Evolutionary conservation across 2,888 invertebrate species (phyloP), one percentile per base, ranked within the genome.

Genomic region (Hylaea fasciaria): DNA sequence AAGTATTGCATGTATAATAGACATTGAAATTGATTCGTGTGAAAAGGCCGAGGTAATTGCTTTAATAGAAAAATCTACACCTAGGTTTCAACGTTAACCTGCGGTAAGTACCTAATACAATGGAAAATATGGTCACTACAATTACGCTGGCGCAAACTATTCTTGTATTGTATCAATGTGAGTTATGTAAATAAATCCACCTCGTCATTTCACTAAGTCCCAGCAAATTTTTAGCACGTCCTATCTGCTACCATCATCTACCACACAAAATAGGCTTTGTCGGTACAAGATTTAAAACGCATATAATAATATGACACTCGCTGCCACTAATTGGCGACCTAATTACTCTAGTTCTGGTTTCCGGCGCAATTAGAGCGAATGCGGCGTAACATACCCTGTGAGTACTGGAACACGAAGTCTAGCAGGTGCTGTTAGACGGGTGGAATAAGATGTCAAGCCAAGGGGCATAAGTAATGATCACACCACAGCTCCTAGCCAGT

Each of bases 281-380:
- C 37, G 10, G 37, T 10, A 57, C 61, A 65, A 62, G 65, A 71
- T 64, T 72, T 68, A 64, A 65, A 73, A 68, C 71, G 68, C 72
- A 72, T 64, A 65, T 61, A 70, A 28, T 7, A 28, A 3, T 32
- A 22, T 22, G 22, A 71, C 68, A 72, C 72, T 66, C 58, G 66
- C 65, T 64, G 64, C 73, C 70, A 66, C 71, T 75, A 80, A 78
- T 78, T 76, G 76, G 72, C 76, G 78, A 76, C 74, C 76, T 71
- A 72, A 71, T 78, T 80, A 76, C 65, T 63, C 68, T 55, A 46
- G 54, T 58, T 61, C 55, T 58, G 8, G 60, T 61, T 66, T 71
- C 71, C 71, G 69, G 64, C 35, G 53, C 47, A 51, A 54, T 62
- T 55, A 57, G 22, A 43, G 29, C 39, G 57, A 41, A 52, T 16